phyloP scores from a whole-genome alignment of 2,113 vertebrate species.

The Xyliphius kryptos region DNA sequence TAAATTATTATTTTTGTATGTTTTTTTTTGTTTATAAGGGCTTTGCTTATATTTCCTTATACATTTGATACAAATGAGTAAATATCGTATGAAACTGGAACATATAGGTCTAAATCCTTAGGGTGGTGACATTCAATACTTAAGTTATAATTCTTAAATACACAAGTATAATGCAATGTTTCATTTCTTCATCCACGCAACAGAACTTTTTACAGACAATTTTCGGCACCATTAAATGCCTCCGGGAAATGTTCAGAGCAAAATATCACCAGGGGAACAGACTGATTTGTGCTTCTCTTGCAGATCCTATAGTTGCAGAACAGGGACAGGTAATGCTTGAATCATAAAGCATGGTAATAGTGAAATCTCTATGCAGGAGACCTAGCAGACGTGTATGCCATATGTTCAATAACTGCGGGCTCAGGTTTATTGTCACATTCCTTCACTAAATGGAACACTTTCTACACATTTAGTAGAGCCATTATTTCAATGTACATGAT shows the following conservation, averaged over 20 bases:
- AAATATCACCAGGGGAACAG: conserved; percentile 42
- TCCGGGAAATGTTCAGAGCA: conserved; percentile 25
- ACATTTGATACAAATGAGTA: no score
- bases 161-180: no score
- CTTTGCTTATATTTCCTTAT: no score
- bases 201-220: not conserved
- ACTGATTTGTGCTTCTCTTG: conserved; percentile 53
- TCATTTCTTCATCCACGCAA: not conserved
- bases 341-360: conserved; percentile 50
- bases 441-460: conserved; percentile 29
- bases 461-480: conserved; percentile 23
- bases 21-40: no score
- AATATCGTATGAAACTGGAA: no score
- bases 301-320: conserved; percentile 49
- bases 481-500: conserved; percentile 29
- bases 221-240: conserved; percentile 1
- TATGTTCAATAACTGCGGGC: conserved; percentile 49
- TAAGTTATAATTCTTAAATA: no score
- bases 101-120: no score
- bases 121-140: no score
- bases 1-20: no score
- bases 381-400: conserved; percentile 51
- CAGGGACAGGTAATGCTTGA: conserved; percentile 51
- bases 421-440: conserved; percentile 48
- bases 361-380: conserved; percentile 49